A percentile compares a stretch with the other conserved stretches of the same genome.
These are phyloP conservation scores for Vidua chalybeata DNA, from an alignment of 2,113 vertebrate species.

Conservation along the genomic window DNA sequence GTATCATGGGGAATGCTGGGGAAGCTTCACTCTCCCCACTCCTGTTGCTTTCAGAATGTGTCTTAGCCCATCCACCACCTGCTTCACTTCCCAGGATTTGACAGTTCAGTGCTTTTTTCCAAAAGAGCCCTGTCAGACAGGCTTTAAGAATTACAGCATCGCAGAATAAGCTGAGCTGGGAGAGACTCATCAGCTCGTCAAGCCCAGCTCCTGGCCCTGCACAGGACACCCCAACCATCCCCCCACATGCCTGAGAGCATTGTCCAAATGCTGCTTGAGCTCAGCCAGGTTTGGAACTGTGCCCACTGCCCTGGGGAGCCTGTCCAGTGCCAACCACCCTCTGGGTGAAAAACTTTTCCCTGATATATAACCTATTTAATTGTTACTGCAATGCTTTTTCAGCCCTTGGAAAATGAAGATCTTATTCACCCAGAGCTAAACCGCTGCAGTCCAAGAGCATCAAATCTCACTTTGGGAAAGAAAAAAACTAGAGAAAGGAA, in stretches of 20 bases:
- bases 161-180: not conserved
- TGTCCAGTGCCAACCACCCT: not conserved
- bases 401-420: not conserved
- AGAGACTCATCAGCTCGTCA: fast-evolving
- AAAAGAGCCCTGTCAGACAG: not conserved
- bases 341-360: not conserved
- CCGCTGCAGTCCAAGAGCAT: not conserved
- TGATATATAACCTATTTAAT: not conserved
- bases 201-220: not conserved
- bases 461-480: not conserved
- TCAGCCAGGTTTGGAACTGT: not conserved
- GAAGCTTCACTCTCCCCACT: not conserved
- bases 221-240: too few relatives aligned
- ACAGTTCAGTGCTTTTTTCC: not conserved
- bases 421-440: not conserved
- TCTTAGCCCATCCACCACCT: not conserved
- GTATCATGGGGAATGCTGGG: fast-evolving
- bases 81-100: not conserved
- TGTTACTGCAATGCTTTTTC: not conserved
- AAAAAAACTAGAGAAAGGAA: not conserved
- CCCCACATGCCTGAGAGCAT: not conserved
- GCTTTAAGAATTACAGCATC: not conserved
- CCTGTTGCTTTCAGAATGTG: not conserved
- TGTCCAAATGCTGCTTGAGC: fast-evolving
- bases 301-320: not conserved